phyloP scores from a whole-genome alignment of 2,113 vertebrate genomes.

The Scalopus aquaticus region DNA sequence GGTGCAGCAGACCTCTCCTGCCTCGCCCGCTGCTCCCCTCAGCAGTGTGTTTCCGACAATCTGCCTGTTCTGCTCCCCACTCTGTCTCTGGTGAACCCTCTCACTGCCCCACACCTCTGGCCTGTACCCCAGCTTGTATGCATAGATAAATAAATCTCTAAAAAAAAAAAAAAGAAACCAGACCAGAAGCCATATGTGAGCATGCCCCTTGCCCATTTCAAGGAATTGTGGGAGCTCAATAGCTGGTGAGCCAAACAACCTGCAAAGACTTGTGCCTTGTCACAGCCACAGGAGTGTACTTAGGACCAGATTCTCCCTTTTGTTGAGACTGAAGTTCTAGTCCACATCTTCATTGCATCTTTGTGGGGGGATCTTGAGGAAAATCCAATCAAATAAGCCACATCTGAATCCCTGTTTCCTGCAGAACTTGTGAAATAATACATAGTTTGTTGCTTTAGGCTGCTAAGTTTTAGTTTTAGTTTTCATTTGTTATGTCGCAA shows the following conservation, averaged over 20 bases:
- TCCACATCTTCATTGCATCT: background rate
- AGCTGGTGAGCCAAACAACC: background rate
- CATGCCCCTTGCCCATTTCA: background rate
- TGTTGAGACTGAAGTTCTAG: background rate
- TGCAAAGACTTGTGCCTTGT: background rate
- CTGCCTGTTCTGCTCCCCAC: no score
- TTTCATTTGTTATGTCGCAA: background rate
- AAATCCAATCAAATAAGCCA: background rate
- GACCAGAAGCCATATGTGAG: background rate
- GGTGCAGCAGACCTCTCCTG: no score
- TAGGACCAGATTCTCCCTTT: background rate
- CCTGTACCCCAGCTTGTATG: no score
- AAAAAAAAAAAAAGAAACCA: no score
- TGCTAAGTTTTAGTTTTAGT: background rate
- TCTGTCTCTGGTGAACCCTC: no score
- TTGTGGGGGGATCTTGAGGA: background rate
- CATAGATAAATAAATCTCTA: no score
- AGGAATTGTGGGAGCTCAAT: background rate
- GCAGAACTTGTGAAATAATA: background rate
- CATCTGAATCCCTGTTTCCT: background rate
- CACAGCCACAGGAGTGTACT: background rate
- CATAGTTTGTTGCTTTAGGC: background rate
- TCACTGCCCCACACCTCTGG: no score
- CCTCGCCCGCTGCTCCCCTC: no score
- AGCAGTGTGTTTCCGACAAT: no score